A percentile compares a stretch with the other conserved stretches of the same genome.
These are phyloP conservation scores for Drosophila greeni DNA, from an alignment of 2,888 invertebrate species.

Conservation along the genomic window DNA sequence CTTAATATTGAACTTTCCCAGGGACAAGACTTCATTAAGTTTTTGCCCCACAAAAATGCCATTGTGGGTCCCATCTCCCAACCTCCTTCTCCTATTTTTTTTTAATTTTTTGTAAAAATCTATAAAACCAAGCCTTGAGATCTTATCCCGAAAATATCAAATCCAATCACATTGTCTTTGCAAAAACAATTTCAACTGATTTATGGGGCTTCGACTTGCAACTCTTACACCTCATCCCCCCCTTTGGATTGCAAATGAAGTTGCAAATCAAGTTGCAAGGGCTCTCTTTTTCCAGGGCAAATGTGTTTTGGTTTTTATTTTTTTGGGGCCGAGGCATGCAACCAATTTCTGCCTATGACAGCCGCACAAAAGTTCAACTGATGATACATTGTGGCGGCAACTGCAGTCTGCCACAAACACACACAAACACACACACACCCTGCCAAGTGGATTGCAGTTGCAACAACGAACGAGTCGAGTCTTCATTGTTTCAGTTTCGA, in stretches of 20 bases:
- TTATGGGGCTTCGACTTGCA: conserved; percentile 45
- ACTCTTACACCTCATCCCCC: background rate
- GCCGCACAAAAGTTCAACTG: conserved; percentile 67
- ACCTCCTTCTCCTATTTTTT: background rate
- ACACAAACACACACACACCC: conserved; percentile 20
- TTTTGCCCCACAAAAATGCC: conserved; percentile 21
- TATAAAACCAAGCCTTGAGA: conserved; percentile 37
- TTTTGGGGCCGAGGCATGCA: conserved; percentile 48
- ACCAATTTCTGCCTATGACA: conserved; percentile 69
- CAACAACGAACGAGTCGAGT: conserved; percentile 44
- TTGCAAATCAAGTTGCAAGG: conserved; percentile 68
- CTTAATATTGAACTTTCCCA: conserved; percentile 15
- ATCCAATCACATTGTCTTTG: conserved; percentile 48
- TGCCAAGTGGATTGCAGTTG: conserved; percentile 60
- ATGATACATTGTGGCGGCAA: conserved; percentile 70
- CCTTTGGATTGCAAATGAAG: conserved; percentile 56
- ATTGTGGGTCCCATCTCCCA: conserved; percentile 12
- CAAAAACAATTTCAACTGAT: conserved; percentile 52
- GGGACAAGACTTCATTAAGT: conserved; percentile 22
- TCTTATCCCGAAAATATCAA: conserved; percentile 45
- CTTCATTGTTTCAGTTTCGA: conserved; percentile 66
- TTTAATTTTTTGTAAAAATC: background rate
- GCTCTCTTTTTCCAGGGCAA: conserved; percentile 31
- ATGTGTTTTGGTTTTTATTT: conserved; percentile 14
- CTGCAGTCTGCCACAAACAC: conserved; percentile 56